phyloP scores from a whole-genome alignment of 2,888 invertebrate species.

The Heliconius ethilla region DNA sequence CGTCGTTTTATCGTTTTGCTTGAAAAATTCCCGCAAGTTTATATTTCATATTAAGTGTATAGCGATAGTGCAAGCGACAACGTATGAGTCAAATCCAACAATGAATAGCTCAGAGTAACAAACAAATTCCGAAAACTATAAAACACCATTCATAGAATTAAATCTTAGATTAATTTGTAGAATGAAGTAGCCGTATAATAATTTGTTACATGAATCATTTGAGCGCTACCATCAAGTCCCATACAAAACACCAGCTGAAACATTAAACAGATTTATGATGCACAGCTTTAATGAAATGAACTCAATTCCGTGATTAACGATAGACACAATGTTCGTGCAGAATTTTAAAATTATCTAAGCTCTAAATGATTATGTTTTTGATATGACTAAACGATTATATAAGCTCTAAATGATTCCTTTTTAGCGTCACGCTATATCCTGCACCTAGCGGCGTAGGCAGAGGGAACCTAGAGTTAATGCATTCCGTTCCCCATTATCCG shows the following conservation, averaged over 20 bases:
- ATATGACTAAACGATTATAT: not conserved
- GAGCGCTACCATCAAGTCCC: slow-evolving; percentile 44
- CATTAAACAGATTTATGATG: slow-evolving; percentile 42
- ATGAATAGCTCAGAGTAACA: slow-evolving; percentile 32
- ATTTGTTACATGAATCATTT: slow-evolving; percentile 50
- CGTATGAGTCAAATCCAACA: slow-evolving; percentile 48
- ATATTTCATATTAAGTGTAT: slow-evolving; percentile 8
- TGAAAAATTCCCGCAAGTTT: slow-evolving; percentile 17
- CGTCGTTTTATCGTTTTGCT: slow-evolving; percentile 35
- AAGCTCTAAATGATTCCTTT: not conserved
- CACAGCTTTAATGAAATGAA: slow-evolving; percentile 28
- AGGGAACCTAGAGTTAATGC: no score
- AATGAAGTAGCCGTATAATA: slow-evolving; percentile 50
- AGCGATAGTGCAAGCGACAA: slow-evolving; percentile 29
- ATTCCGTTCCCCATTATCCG: no score
- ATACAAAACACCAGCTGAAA: slow-evolving; percentile 38
- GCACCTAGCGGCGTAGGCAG: no score
- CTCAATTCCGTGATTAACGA: slow-evolving; percentile 23
- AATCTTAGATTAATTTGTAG: slow-evolving; percentile 50
- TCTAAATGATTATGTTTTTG: not conserved
- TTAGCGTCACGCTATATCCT: not conserved
- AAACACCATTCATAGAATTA: slow-evolving; percentile 50
- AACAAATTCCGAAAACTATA: slow-evolving; percentile 47
- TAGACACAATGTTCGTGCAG: not conserved
- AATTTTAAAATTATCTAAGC: not conserved